A percentile compares a stretch with the other conserved stretches of the same genome.
phyloP scores from a whole-genome alignment of 1,140 invertebrate genomes.

The Drosophila malerkotliana region DNA sequence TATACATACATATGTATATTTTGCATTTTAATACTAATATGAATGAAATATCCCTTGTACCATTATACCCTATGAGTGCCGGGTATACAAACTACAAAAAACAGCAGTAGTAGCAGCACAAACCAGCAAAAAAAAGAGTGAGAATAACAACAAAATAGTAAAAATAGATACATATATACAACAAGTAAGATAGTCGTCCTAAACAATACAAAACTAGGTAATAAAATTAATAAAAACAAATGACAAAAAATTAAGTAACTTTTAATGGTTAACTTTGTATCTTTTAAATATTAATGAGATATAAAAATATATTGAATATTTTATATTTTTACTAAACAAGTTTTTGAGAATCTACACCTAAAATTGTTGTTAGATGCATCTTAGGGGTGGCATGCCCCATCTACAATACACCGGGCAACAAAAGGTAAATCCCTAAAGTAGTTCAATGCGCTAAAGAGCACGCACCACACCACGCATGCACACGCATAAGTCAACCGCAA shows the following conservation, averaged over 20 bases:
- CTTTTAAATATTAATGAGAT: not conserved
- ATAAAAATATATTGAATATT: not conserved
- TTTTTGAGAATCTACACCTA: too few relatives aligned
- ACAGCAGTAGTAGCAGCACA: too few relatives aligned
- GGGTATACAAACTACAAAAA: too few relatives aligned
- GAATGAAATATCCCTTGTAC: too few relatives aligned
- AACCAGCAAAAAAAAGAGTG: conserved; percentile 12
- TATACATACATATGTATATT: too few relatives aligned
- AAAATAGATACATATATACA: too few relatives aligned
- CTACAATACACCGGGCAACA: conserved; percentile 38
- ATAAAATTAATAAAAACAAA: not conserved
- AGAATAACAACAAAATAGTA: conserved; percentile 32
- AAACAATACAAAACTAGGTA: too few relatives aligned
- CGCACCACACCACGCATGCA: conserved; percentile 45
- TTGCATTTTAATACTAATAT: too few relatives aligned
- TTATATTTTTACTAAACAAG: too few relatives aligned
- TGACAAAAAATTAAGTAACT: not conserved
- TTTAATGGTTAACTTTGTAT: not conserved
- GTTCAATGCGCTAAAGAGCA: conserved; percentile 33
- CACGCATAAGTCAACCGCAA: conserved; percentile 43
- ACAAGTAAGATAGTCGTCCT: too few relatives aligned
- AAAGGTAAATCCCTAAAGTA: conserved; percentile 46
- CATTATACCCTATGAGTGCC: too few relatives aligned
- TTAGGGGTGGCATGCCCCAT: conserved; percentile 9
- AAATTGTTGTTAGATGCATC: not conserved